phyloP scores from a whole-genome alignment of 2,797 vertebrate species.

The Holocentrus rufus region DNA sequence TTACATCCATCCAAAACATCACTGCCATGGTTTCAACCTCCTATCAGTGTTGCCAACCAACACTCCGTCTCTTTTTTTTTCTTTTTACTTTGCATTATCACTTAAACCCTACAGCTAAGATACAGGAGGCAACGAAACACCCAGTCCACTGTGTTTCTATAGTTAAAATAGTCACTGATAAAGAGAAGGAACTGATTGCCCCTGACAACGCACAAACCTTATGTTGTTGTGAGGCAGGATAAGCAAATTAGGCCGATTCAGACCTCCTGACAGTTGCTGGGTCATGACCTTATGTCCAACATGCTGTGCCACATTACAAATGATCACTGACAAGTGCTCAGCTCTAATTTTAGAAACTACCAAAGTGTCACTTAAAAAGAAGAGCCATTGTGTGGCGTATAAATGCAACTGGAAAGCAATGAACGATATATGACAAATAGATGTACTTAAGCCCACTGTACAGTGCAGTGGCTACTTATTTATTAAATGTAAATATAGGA shows the following conservation, averaged over 20 bases:
- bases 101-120: slow-evolving; percentile 28
- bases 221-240: slow-evolving; percentile 15
- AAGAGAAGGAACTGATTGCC: slow-evolving; percentile 1
- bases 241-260: slow-evolving; percentile 41
- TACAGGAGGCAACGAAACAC: slow-evolving; percentile 16
- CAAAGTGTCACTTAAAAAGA: slow-evolving; percentile 64
- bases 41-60: slow-evolving; percentile 51
- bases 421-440: slow-evolving; percentile 2
- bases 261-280: slow-evolving; percentile 42
- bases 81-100: slow-evolving; percentile 40
- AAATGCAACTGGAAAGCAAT: neutral
- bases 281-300: slow-evolving; percentile 19
- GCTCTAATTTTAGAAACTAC: slow-evolving; percentile 45
- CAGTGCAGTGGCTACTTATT: slow-evolving; percentile 61
- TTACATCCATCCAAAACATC: slow-evolving; percentile 52
- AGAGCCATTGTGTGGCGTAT: slow-evolving; percentile 45
- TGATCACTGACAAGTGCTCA: slow-evolving; percentile 35
- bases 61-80: slow-evolving; percentile 34
- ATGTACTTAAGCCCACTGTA: slow-evolving; percentile 47
- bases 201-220: neutral
- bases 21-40: slow-evolving; percentile 46
- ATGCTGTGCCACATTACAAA: slow-evolving; percentile 50
- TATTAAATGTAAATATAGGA: slow-evolving; percentile 72
- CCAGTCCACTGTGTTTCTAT: slow-evolving; percentile 5
- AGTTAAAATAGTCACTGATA: slow-evolving; percentile 18